Percentiles rank a stretch among this genome's conserved stretches.
phyloP scores from a whole-genome alignment of 1,140 invertebrate genomes.

The Ostrea edulis region DNA sequence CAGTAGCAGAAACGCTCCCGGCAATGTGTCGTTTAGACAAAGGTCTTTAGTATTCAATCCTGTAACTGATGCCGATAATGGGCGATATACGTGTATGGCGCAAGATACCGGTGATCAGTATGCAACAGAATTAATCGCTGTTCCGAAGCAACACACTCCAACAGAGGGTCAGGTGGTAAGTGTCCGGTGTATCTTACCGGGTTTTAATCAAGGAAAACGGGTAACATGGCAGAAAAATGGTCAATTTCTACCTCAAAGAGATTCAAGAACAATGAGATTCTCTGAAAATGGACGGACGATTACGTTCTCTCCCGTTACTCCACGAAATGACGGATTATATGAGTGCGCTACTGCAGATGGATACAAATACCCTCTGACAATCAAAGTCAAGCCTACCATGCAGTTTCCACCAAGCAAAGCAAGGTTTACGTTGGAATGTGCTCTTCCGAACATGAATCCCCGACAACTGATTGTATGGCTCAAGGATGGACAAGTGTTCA shows the following conservation, averaged over 20 bases:
- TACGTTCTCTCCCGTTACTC: background rate
- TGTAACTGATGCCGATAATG: background rate
- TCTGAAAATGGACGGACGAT: background rate
- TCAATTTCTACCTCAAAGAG: background rate
- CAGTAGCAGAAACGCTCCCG: background rate
- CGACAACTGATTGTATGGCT: conserved; percentile 7
- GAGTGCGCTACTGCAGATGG: background rate
- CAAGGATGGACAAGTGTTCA: background rate
- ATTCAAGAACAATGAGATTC: background rate
- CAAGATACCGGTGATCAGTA: background rate
- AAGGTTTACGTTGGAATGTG: background rate
- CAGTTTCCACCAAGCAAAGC: background rate
- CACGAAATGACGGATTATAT: background rate
- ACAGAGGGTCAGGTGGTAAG: background rate
- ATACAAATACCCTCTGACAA: background rate
- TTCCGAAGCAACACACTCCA: background rate
- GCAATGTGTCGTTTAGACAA: background rate
- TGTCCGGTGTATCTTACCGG: background rate
- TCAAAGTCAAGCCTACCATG: background rate
- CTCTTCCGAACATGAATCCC: background rate
- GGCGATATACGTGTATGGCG: background rate
- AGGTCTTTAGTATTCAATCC: background rate
- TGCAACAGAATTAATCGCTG: background rate
- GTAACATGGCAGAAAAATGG: background rate
- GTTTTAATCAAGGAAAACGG: background rate